Conservation (phyloP, 2,113 vertebrate species). For the Albula goreensis region DNA sequence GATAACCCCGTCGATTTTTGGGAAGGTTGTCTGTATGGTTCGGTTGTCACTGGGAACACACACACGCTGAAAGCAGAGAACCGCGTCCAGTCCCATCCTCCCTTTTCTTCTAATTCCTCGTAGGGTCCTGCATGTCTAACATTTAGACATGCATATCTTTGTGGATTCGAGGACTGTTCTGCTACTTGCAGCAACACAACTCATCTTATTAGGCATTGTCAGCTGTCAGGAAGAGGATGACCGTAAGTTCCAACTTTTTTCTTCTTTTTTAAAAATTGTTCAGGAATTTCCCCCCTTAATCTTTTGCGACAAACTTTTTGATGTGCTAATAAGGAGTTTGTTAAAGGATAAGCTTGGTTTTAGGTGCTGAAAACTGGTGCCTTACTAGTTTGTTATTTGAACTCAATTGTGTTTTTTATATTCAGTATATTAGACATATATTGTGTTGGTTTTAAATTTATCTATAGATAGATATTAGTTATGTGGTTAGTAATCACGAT, state of each 20-base stretch:
- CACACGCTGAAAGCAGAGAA: conserved; percentile 58
- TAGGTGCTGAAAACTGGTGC: too few species aligned
- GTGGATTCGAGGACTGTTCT: conserved; percentile 83
- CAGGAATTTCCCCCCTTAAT: too few species aligned
- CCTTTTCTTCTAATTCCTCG: conserved; percentile 60
- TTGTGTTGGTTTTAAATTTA: background rate
- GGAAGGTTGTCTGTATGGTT: conserved; percentile 74
- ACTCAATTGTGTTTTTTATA: background rate
- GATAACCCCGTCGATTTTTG: conserved; percentile 69
- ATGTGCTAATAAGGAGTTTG: background rate
- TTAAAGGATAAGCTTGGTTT: too few species aligned
- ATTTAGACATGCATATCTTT: conserved; percentile 86
- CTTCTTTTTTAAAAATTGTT: conserved; percentile 22
- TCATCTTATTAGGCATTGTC: conserved; percentile 78
- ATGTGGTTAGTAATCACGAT: background rate
- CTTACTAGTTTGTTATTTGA: too few species aligned
- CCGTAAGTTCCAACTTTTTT: conserved; percentile 74
- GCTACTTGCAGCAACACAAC: conserved; percentile 81
- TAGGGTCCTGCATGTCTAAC: conserved; percentile 79
- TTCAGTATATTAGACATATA: background rate
- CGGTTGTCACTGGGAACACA: conserved; percentile 64
- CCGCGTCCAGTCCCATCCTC: conserved; percentile 52
- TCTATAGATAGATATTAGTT: background rate
- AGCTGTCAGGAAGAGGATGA: conserved; percentile 76
- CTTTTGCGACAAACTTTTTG: too few species aligned